A percentile compares a stretch with the other conserved stretches of the same genome.
phyloP scores from a whole-genome alignment of 2,113 vertebrate genomes.

The Dipodomys merriami region DNA sequence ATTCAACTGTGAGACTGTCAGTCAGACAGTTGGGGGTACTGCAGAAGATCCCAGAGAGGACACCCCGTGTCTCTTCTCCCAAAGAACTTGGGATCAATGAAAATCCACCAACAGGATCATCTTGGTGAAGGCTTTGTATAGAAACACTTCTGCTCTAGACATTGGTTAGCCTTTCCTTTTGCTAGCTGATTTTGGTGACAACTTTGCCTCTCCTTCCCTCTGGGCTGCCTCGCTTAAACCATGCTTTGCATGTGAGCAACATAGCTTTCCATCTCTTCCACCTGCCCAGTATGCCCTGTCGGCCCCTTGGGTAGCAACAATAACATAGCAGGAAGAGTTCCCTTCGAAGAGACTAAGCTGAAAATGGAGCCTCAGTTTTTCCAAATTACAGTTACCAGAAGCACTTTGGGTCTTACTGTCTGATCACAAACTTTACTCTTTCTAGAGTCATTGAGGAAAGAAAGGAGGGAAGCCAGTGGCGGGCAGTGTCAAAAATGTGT shows the following conservation, averaged over 20 bases:
- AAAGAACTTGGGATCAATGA: neutral
- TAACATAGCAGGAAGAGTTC: neutral
- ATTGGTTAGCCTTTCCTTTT: rapidly evolving
- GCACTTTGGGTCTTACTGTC: neutral
- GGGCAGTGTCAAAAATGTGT: too few species aligned
- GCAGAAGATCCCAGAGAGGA: neutral
- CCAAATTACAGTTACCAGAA: too few species aligned
- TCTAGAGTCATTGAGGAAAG: neutral
- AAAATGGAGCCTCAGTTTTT: neutral
- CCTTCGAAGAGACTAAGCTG: neutral
- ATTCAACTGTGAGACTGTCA: neutral
- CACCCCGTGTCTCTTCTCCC: too few species aligned
- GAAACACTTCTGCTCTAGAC: neutral
- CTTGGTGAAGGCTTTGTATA: neutral
- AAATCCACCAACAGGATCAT: too few species aligned
- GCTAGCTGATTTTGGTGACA: too few species aligned
- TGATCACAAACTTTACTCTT: neutral
- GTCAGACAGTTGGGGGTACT: rapidly evolving
- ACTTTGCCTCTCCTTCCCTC: neutral
- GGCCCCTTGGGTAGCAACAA: neutral
- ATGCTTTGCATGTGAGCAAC: neutral
- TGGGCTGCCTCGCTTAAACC: neutral
- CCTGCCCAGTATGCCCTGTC: neutral
- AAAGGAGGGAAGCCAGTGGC: too few species aligned
- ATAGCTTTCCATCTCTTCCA: neutral